Conservation (phyloP, 2,888 invertebrate species). For the Dilophus febrilis region DNA sequence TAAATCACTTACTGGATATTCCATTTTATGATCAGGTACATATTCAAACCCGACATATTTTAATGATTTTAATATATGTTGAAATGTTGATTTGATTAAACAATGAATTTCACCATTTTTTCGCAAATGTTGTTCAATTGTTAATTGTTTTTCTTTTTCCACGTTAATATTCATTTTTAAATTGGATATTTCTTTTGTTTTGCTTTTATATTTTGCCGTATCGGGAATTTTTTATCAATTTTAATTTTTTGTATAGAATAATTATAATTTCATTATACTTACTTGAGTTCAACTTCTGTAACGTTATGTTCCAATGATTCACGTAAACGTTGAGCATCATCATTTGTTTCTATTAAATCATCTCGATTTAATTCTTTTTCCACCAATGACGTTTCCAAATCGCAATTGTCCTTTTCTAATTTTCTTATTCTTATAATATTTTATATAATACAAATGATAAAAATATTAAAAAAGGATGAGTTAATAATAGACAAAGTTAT, state of each 20-base stretch:
- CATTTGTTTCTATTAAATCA: slow-evolving; percentile 17
- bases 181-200: slow-evolving; percentile 13
- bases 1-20: slow-evolving; percentile 22
- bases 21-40: slow-evolving; percentile 13
- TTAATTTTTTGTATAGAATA: not conserved
- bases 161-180: slow-evolving; percentile 14
- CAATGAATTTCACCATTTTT: slow-evolving; percentile 20
- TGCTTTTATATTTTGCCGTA: too few relatives aligned
- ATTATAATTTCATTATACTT: slow-evolving; percentile 6
- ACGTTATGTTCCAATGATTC: slow-evolving; percentile 22
- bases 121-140: slow-evolving; percentile 15
- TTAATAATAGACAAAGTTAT: too few relatives aligned
- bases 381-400: slow-evolving; percentile 18
- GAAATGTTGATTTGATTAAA: slow-evolving; percentile 13
- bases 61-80: slow-evolving; percentile 18
- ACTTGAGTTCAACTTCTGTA: slow-evolving; percentile 23
- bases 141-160: slow-evolving; percentile 13
- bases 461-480: too few relatives aligned
- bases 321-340: slow-evolving; percentile 18
- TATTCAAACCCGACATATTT: slow-evolving; percentile 20
- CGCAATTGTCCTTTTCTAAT: slow-evolving; percentile 22
- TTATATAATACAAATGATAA: not conserved
- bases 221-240: slow-evolving; percentile 19
- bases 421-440: slow-evolving; percentile 20
- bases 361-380: slow-evolving; percentile 3